Evolutionary conservation across 2,113 vertebrate genomes (phyloP).

Genomic region (Xenopus laevis): DNA sequence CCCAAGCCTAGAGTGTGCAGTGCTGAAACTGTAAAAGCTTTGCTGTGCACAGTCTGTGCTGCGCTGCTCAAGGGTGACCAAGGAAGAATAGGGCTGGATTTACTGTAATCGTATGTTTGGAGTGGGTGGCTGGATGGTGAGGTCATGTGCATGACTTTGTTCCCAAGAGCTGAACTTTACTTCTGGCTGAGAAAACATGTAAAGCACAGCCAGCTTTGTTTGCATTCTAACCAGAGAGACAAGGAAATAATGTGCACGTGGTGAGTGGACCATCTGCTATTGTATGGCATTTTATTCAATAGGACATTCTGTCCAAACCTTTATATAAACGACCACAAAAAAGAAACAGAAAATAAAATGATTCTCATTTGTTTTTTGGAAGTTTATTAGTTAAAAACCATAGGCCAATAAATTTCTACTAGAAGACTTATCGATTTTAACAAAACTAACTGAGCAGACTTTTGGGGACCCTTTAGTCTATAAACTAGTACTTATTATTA

Average conservation of each 20-base stretch:
- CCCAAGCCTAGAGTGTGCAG: conserved; percentile 34
- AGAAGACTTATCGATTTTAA: no score
- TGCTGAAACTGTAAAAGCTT: conserved; percentile 48
- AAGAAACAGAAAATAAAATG: no score
- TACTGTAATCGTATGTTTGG: conserved; percentile 51
- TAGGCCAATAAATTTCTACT: no score
- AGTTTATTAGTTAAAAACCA: no score
- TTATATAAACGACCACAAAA: conserved; percentile 18
- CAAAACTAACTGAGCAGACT: no score
- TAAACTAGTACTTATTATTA: no score
- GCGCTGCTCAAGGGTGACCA: conserved; percentile 47
- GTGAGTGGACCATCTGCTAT: conserved; percentile 25
- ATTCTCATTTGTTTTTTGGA: no score
- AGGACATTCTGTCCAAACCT: conserved; percentile 16
- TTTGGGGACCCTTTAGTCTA: no score
- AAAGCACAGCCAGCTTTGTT: conserved; percentile 44
- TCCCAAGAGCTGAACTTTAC: conserved; percentile 45
- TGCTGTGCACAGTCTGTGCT: conserved; percentile 18
- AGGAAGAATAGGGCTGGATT: conserved; percentile 50
- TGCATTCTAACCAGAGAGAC: conserved; percentile 38
- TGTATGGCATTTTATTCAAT: conserved; percentile 28
- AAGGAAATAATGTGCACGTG: conserved; percentile 25
- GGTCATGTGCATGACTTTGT: conserved; percentile 52
- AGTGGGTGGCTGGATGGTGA: conserved; percentile 49
- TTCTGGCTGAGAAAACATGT: conserved; percentile 45